Evolutionary conservation across 2,888 invertebrate genomes (phyloP).

Genomic region (Odontocerum albicorne): DNA sequence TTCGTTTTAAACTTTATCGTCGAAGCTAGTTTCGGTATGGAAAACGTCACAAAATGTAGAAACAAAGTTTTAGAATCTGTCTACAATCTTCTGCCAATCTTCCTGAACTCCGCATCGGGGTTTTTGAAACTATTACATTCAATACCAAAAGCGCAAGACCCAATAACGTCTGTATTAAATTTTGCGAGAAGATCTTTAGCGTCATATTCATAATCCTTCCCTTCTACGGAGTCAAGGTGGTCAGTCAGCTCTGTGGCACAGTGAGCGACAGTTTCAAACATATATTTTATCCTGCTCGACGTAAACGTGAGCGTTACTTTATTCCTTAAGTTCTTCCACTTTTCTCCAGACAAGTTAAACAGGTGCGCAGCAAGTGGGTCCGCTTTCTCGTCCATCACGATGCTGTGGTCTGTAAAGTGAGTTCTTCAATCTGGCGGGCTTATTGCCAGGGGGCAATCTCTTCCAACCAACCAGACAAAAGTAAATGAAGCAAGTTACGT

Average conservation of each 20-base stretch:
- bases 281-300: constrained; percentile 60
- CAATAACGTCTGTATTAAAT: constrained; percentile 55
- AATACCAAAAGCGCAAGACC: constrained; percentile 52
- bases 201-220: constrained; percentile 41
- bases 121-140: constrained; percentile 49
- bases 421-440: no score
- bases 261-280: constrained; percentile 53
- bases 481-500: no score
- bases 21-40: constrained; percentile 2
- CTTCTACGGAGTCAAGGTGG: constrained; percentile 17
- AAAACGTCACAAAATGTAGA: constrained; percentile 5
- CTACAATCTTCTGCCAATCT: constrained; percentile 33
- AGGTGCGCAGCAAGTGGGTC: constrained; percentile 55
- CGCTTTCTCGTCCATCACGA: constrained; percentile 48
- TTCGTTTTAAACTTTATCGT: constrained; percentile 4
- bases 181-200: constrained; percentile 48
- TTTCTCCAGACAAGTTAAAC: constrained; percentile 49
- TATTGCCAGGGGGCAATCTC: no score
- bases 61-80: not conserved
- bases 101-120: constrained; percentile 44
- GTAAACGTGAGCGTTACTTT: constrained; percentile 62
- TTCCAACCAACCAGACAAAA: no score
- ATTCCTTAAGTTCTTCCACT: constrained; percentile 57
- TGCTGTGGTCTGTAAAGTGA: constrained; percentile 44
- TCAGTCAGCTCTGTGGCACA: constrained; percentile 48